Evolutionary conservation across 1,140 invertebrate genomes (phyloP).

Genomic region (Drosophila parabipectinata): DNA sequence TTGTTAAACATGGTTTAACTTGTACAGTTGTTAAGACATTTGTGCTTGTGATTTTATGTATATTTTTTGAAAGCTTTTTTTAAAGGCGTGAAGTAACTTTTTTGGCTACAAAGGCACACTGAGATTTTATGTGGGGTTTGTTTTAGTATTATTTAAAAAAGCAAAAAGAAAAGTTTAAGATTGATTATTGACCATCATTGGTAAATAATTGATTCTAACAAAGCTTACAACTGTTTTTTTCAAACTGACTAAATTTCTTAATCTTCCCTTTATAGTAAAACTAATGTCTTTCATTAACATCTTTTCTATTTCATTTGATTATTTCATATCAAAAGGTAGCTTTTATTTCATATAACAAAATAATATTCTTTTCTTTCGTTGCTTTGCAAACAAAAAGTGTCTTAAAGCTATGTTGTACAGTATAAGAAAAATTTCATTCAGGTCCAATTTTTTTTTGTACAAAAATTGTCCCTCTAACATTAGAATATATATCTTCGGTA

Average conservation of each 20-base stretch:
- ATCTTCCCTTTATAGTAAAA: no score
- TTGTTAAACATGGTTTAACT: background rate
- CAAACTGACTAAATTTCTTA: no score
- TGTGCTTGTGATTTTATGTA: background rate
- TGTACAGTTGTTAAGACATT: background rate
- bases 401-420: slow-evolving; percentile 1
- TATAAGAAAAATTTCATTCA: background rate
- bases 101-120: slow-evolving; percentile 2
- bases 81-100: background rate
- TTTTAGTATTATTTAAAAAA: background rate
- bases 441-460: background rate
- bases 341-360: slow-evolving; percentile 1
- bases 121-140: background rate
- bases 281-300: background rate
- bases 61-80: background rate
- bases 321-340: background rate
- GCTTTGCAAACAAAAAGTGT: background rate
- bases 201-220: background rate
- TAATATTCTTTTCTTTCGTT: background rate
- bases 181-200: background rate
- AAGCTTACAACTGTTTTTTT: background rate
- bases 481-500: slow-evolving; percentile 17
- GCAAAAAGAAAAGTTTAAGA: background rate
- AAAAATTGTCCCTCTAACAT: slow-evolving; percentile 3
- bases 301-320: background rate